Conservation (phyloP, 2,797 vertebrate species). For the Sebastes oblongus region DNA sequence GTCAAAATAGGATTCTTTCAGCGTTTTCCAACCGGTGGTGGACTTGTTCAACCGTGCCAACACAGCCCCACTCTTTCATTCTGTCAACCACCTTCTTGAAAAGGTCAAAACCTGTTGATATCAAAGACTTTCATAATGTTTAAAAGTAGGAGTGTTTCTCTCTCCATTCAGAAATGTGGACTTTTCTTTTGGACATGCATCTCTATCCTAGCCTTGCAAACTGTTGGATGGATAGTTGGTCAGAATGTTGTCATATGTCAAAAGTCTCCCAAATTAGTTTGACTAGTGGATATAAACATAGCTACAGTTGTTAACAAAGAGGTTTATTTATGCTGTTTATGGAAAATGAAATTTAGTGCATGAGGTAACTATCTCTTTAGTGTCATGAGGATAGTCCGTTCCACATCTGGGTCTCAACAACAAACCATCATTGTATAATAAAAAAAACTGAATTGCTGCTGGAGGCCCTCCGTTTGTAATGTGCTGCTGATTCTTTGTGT, state of each 20-base stretch:
- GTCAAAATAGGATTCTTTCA: neutral
- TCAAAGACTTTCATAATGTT: too few species aligned
- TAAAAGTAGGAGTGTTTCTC: neutral
- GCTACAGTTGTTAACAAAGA: neutral
- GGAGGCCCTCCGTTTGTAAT: neutral
- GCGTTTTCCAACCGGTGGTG: neutral
- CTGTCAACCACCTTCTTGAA: too few species aligned
- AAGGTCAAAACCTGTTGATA: too few species aligned
- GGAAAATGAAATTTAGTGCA: neutral
- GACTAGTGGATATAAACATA: neutral
- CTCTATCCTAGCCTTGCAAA: neutral
- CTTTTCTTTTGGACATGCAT: neutral
- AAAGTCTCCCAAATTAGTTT: neutral
- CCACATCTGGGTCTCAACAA: neutral
- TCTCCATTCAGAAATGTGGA: neutral
- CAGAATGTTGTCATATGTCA: neutral
- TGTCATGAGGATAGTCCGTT: constrained; percentile 13
- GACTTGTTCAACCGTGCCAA: neutral
- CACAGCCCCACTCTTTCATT: too few species aligned
- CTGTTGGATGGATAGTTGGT: neutral
- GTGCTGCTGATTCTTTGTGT: neutral
- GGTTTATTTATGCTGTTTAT: constrained; percentile 6
- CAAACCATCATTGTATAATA: neutral
- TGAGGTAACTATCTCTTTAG: neutral
- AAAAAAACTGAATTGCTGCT: neutral